Base-by-base conservation (phyloP, 2,888 invertebrate species). In the Brenthis daphne region DNA sequence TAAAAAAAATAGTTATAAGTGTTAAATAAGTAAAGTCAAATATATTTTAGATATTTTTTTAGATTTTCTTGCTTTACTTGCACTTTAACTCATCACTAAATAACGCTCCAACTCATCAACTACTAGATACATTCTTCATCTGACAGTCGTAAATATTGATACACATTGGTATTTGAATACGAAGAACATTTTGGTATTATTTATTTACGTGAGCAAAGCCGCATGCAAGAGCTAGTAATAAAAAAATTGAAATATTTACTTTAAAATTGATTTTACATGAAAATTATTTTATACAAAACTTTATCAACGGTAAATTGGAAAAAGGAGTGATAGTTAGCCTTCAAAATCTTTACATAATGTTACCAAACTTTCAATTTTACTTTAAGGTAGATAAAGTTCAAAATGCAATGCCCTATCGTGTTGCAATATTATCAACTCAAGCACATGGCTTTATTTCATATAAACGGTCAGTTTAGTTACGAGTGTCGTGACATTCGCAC, bases 401-500 rank as follows among this genome's bases (percentile, higher is more conserved):
- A 29, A 50, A 50, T 60, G n/a, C 12, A 60, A 16, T n/a, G n/a
- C 0, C 3, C 33, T 11, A 1, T 12, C 16, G 12, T 60, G 60
- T 60, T 50, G 60, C 50, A 60, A 60, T 60, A 50, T 43, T 50
- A 69, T 70, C 69, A 60, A 73, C 74, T 74, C 75, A 20, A 48
- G 74, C 73, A 73, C 75, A 73, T 69, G 70, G 68, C 54, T 65
- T 11, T 71, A 65, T 72, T 73, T 67, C 63, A 73, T 67, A 70
- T 69, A 69, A 68, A 65, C 69, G 69, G 70, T 73, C 75, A 75
- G 76, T 76, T 71, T 64, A 61, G 56, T 72, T 61, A 69, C 68
- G 67, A 75, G 70, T 75, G 75, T 69, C 71, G 69, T 61, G 72
- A 68, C 64, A 68, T 60, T 67, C 64, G 65, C 69, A 69, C 69